Conservation (phyloP, 2,113 vertebrate genomes). For the Oryzias javanicus region DNA sequence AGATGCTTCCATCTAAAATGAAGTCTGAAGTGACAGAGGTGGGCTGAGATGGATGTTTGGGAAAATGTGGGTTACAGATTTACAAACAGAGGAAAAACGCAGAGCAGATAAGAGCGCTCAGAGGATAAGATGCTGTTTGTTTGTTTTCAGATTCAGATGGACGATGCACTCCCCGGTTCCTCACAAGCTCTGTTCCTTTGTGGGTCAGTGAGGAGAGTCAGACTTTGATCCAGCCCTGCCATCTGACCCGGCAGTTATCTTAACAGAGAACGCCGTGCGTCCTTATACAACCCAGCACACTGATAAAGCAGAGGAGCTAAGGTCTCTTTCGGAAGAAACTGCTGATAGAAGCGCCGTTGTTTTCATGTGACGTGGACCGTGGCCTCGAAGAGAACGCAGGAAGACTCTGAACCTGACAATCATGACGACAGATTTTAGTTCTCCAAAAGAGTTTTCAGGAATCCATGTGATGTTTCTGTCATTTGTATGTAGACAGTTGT, state of each 20-base stretch:
- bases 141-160: neutral
- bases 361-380: neutral
- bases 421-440: neutral
- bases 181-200: neutral
- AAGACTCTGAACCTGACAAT: neutral
- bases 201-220: constrained; percentile 19
- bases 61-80: no score
- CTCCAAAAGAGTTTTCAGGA: no score
- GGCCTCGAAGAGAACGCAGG: neutral
- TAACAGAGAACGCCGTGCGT: constrained; percentile 2
- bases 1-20: no score
- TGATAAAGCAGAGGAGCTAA: constrained; percentile 32
- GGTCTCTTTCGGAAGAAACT: constrained; percentile 1
- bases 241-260: constrained; percentile 23
- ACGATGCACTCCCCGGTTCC: neutral
- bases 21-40: no score
- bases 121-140: neutral
- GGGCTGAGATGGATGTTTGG: no score
- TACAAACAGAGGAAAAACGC: no score
- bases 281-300: neutral
- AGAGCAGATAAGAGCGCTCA: neutral
- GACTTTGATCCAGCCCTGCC: constrained; percentile 39
- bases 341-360: constrained; percentile 17
- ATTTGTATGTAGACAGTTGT: no score
- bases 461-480: no score